These are phyloP conservation scores for Agrochola lota DNA, from an alignment of 2,888 invertebrate genomes.

Conservation along the genomic window DNA sequence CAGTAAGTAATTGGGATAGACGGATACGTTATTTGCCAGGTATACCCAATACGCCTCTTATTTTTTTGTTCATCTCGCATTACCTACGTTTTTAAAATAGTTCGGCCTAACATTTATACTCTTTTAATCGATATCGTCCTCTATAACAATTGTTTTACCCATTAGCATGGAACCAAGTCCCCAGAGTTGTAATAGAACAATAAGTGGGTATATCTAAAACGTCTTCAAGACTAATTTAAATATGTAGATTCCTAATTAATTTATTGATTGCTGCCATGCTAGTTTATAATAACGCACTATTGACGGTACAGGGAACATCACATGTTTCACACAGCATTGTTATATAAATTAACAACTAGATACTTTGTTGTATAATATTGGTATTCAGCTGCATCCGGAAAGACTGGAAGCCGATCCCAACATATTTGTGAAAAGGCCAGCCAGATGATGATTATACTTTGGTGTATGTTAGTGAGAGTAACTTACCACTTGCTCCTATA, in stretches of 20 bases:
- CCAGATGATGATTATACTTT: not conserved
- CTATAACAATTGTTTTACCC: not conserved
- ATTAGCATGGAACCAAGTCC: slow-evolving; percentile 2
- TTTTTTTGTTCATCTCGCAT: not conserved
- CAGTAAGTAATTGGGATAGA: no score
- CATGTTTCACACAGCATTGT: not conserved
- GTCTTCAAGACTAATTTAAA: slow-evolving; percentile 48
- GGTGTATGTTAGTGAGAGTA: not conserved
- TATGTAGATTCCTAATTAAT: slow-evolving; percentile 48
- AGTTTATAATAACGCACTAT: slow-evolving; percentile 12
- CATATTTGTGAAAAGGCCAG: not conserved
- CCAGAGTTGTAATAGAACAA: slow-evolving; percentile 34
- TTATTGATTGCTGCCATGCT: slow-evolving; percentile 40
- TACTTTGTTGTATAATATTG: not conserved
- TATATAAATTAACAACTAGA: not conserved
- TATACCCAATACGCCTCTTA: not conserved
- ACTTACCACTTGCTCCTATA: not conserved
- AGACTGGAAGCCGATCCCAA: not conserved
- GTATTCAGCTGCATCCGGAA: not conserved
- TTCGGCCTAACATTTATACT: no score
- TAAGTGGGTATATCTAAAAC: slow-evolving; percentile 30
- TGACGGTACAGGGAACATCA: slow-evolving; percentile 5
- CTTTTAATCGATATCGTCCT: slow-evolving; percentile 7
- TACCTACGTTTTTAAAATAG: not conserved
- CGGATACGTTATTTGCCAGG: not conserved